phyloP scores from a whole-genome alignment of 2,888 invertebrate genomes.

The Cataglyphis livida region DNA sequence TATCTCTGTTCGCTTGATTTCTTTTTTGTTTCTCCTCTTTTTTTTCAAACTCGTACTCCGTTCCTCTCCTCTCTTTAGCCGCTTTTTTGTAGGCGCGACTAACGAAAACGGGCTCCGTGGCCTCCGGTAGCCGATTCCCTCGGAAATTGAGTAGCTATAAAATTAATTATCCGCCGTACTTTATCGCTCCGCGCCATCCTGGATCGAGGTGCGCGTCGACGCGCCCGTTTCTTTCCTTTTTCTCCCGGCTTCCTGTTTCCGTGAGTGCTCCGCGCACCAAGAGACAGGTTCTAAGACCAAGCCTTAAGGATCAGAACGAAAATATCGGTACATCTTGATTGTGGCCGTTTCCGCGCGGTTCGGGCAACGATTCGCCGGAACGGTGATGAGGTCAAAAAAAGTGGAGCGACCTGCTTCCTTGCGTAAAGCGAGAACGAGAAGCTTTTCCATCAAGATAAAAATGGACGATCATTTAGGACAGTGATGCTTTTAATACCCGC shows the following conservation, averaged over 20 bases:
- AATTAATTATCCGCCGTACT: constrained; percentile 85
- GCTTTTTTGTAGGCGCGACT: constrained; percentile 76
- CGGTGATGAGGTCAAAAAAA: constrained; percentile 24
- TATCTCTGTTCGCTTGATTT: constrained; percentile 35
- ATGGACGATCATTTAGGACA: constrained; percentile 13
- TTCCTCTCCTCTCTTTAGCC: constrained; percentile 50
- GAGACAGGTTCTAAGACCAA: constrained; percentile 40
- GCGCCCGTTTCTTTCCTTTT: constrained; percentile 43
- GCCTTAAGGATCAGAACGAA: constrained; percentile 63
- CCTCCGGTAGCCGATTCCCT: constrained; percentile 84
- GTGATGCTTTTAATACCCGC: constrained; percentile 22
- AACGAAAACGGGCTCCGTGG: constrained; percentile 80
- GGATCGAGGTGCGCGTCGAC: constrained; percentile 67
- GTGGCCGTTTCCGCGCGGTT: constrained; percentile 8
- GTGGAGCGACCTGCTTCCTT: constrained; percentile 26
- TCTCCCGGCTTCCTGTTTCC: constrained; percentile 33
- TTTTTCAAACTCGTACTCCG: constrained; percentile 3
- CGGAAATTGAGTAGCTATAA: constrained; percentile 85
- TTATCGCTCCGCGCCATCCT: constrained; percentile 79
- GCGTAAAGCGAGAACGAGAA: constrained; percentile 4
- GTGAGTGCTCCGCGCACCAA: not conserved
- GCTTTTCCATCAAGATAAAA: constrained; percentile 6
- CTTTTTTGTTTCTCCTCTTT: constrained; percentile 17
- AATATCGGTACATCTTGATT: constrained; percentile 53
- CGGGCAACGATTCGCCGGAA: constrained; percentile 32